Base-by-base conservation (phyloP, 2,113 vertebrate genomes). In the Dromas ardeola region DNA sequence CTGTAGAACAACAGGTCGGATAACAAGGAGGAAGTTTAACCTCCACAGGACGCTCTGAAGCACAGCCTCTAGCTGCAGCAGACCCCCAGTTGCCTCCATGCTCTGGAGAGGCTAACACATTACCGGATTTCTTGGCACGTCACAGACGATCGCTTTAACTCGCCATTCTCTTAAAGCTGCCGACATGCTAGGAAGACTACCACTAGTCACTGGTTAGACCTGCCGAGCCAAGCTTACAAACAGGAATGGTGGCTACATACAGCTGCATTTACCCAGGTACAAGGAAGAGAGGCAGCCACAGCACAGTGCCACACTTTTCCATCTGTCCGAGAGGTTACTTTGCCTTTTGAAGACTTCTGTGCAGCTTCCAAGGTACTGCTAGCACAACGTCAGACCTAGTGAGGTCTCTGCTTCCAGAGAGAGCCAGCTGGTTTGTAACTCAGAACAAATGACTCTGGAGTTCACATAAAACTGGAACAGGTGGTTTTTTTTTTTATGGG, bases 301-400 rank as follows among this genome's bases (percentile, higher is more conserved):
- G 52, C 42, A 7, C 9, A 14, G 29, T 3, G 6, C 36, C 36
- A 25, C 27, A 32, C 50, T 18, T 20, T 3, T 4, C 6, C 6
- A 22, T 4, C n/a, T 5, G 6, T 9, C 55, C 3, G 3, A 34
- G 25, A 13, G 11, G 23, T 4, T 15, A 29, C n/a, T 62, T 3
- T 9, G 36, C 70, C 40, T 70, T 76, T 13, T 19, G 34, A 36
- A 52, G 29, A 4, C 32, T 43, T 34, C 45, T 22, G 7, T 1
- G 50, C 32, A 26, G 29, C 0, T 61, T 42, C 56, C 1, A 8
- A 86, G 56, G 38, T 7, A 13, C 13, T 13, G 9, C 1, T 0
- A 40, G 36, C 83, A 19, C 2, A 5, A 3, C 38, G 20, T 8
- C 50, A 85, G 22, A 10, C 6, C 80, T 15, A 42, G 45, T 0